Evolutionary conservation across 1,140 invertebrate species (phyloP), one percentile per base, ranked within the genome.

Genomic region (Magallana ariakensis): DNA sequence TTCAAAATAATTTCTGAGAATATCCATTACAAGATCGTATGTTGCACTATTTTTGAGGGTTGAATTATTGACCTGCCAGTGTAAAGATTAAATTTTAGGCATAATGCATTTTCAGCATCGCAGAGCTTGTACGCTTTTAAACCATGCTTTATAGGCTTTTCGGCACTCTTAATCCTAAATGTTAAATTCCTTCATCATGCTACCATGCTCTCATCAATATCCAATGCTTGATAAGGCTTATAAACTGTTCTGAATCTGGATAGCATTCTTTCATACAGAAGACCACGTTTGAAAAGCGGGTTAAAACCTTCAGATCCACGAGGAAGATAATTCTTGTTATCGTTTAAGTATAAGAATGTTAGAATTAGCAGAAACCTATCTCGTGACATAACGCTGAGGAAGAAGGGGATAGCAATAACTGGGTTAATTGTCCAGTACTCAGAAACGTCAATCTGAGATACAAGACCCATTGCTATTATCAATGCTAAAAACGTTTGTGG

Each of bases 121-220:
- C 88, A 90, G 0, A 90, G 46, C 83, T 89, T 81, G 55, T 87
- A 88, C 0, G 87, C 80, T 58, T 92, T 92, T 3, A 91, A 56
- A 5, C 92, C 90, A 90, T 91, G 91, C 80, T 91, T 91, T 1
- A 46, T 80, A 62, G 92, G 91, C 57, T 92, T 92, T n/a, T 91
- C 83, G 22, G 83, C 81, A 55, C 87, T 89, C 84, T 91, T 91
- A 22, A 90, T 85, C 88, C 46, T 80, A 19, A 80, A 80, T 4
- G 13, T 22, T 53, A 80, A 53, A 53, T 80, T 80, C 46, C 26
- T 13, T 60, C 58, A 13, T 13, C 58, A 60, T 60, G 58, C 58
- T 19, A 13, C 58, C 58, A 60, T 60, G 58, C 58, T 19, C n/a
- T 19, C 16, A 83, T n/a, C 16, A n/a, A 60, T 60, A 15, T 10